Evolutionary conservation across 2,113 vertebrate species (phyloP), one percentile per base, ranked within the genome.

Genomic region (Gallinago paraguaiae): DNA sequence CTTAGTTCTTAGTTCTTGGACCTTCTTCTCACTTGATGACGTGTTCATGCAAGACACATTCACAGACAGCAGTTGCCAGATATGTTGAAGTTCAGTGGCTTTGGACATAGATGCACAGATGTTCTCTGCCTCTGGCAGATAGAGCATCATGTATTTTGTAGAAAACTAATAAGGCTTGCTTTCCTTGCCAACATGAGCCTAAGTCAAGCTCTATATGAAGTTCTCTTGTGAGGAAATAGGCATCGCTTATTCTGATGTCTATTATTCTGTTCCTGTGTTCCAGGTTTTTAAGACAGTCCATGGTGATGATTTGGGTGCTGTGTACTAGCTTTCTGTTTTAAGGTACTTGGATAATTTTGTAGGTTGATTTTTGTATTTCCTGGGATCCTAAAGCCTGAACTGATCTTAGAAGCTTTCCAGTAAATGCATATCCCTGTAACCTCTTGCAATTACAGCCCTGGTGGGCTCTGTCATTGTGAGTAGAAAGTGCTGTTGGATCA

Each of bases 81-180:
- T 86, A 45, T 76, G 43, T 90, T 77, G 77, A 85, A 91, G 50
- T 92, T 92, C 45, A 45, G 82, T 60, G 50, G 54, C 56, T 86
- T 94, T 94, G 88, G 82, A 81, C 45, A 59, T 2, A 13, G 43
- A 43, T 82, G 16, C 53, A 71, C 43, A 79, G 65, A 80, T 82
- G 41, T 88, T 92, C 50, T 85, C 37, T 95, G 63, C 63, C 31
- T 94, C 41, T 88, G 63, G 75, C 67, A 94, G 61, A 82, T 67
- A 46, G 0, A 86, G 23, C 39, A 64, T 20, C 7, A 28, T 1
- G 2, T 4, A 60, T 69, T 87, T 76, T 60, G 39, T 53, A 56
- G 17, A 25, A 50, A 45, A 71, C 33, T 27, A 17, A 7, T 68
- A 57, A 85, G 18, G 9, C 35, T 79, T 88, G 27, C 30, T 20